These are phyloP conservation scores for Stegostoma tigrinum DNA, from an alignment of 2,113 vertebrate genomes.

Conservation along the genomic window DNA sequence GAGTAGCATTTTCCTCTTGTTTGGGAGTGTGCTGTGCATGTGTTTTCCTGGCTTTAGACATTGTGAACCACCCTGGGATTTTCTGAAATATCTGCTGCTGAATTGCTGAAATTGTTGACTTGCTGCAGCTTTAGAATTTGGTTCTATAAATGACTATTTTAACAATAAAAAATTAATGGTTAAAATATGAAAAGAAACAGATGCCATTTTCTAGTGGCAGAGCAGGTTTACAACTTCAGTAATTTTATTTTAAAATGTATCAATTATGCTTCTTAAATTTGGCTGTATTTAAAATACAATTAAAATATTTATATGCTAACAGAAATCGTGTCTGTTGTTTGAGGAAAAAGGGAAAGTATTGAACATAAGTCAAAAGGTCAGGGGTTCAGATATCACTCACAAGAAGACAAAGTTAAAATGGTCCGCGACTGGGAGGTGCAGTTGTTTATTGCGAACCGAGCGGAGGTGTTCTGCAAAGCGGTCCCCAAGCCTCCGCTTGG, in stretches of 20 bases:
- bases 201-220: background rate
- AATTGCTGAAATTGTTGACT: background rate
- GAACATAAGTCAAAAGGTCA: background rate
- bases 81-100: background rate
- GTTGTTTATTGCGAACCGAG: too few relatives aligned
- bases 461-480: too few relatives aligned
- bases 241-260: background rate
- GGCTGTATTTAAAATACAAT: background rate
- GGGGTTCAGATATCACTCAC: background rate
- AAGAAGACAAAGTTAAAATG: too few relatives aligned
- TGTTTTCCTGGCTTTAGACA: background rate
- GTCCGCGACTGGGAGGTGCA: too few relatives aligned
- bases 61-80: background rate
- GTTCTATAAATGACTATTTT: constrained; percentile 25
- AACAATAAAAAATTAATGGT: constrained; percentile 2
- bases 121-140: background rate
- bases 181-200: background rate
- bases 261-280: background rate
- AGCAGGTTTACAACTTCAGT: background rate
- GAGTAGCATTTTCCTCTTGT: background rate
- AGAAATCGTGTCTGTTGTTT: background rate
- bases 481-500: too few relatives aligned
- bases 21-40: too few relatives aligned
- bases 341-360: background rate
- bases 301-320: background rate